These are phyloP conservation scores for Julus scanicus DNA, from an alignment of 2,888 invertebrate species.

Conservation along the genomic window DNA sequence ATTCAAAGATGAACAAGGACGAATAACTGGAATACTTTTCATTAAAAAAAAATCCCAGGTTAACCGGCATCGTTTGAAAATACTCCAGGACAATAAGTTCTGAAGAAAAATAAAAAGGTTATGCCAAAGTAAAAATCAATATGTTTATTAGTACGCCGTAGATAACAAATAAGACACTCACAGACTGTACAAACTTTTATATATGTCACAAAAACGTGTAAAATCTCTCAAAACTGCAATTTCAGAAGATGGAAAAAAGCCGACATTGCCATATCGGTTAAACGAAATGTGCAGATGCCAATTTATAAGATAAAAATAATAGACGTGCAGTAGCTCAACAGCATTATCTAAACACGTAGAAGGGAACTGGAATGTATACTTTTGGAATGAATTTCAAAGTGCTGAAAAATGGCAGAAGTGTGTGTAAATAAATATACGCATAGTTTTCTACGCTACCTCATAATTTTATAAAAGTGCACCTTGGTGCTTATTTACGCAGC, in stretches of 20 bases:
- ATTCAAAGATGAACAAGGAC: no score
- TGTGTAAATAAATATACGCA: neutral
- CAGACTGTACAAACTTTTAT: neutral
- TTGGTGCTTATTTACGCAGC: neutral
- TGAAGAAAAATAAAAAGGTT: neutral
- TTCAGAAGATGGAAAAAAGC: no score
- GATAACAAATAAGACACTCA: neutral
- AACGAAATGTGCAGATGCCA: neutral
- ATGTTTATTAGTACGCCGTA: neutral
- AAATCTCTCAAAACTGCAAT: neutral
- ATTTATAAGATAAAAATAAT: neutral
- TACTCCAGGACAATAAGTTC: no score
- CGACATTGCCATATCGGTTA: neutral
- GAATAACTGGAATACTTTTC: no score
- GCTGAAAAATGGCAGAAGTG: neutral
- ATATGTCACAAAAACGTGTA: neutral
- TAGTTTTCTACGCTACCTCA: neutral
- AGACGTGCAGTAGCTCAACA: neutral
- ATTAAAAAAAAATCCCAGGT: no score
- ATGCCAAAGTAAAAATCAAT: neutral
- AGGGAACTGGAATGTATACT: neutral
- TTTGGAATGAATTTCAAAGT: neutral
- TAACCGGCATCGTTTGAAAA: no score
- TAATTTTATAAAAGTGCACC: neutral
- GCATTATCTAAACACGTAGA: no score